Conservation (phyloP, 2,797 vertebrate species). For the Danionella dracula region DNA sequence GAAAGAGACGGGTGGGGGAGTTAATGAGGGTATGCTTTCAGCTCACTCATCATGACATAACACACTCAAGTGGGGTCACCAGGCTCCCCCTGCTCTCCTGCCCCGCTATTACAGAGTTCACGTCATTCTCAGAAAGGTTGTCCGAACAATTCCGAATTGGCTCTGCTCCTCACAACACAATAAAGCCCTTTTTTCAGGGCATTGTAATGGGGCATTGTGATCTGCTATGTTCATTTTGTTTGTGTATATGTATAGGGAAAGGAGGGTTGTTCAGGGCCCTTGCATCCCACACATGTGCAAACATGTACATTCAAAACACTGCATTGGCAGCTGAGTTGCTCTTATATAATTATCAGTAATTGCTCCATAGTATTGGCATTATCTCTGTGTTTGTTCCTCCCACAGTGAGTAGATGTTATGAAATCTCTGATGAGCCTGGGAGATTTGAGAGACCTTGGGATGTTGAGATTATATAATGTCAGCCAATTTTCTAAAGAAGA, state of each 20-base stretch:
- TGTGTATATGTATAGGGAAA: background rate
- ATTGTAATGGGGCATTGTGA: slow-evolving; percentile 4
- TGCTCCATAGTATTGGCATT: slow-evolving; percentile 42
- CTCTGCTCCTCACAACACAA: background rate
- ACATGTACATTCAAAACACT: background rate
- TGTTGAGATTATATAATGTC: too few relatives aligned
- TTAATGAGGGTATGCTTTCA: slow-evolving; percentile 28
- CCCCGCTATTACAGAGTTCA: background rate
- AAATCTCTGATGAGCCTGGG: slow-evolving; percentile 37
- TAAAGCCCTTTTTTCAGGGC: background rate
- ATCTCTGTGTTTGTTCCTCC: slow-evolving; percentile 37
- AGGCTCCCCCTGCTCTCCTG: background rate
- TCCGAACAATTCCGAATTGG: background rate
- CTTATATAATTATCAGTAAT: slow-evolving; percentile 56
- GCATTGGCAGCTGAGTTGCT: background rate
- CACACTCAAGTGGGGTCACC: slow-evolving; percentile 4
- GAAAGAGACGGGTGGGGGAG: slow-evolving; percentile 10
- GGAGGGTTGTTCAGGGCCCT: background rate
- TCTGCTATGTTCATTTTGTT: slow-evolving; percentile 1
- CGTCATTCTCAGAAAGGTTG: background rate
- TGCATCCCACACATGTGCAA: background rate
- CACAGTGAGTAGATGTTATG: slow-evolving; percentile 38
- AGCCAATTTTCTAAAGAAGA: too few relatives aligned
- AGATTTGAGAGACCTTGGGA: too few relatives aligned
- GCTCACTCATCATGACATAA: slow-evolving; percentile 26